Evolutionary conservation across 2,113 vertebrate genomes (phyloP).

Genomic region (Sterna hirundo): DNA sequence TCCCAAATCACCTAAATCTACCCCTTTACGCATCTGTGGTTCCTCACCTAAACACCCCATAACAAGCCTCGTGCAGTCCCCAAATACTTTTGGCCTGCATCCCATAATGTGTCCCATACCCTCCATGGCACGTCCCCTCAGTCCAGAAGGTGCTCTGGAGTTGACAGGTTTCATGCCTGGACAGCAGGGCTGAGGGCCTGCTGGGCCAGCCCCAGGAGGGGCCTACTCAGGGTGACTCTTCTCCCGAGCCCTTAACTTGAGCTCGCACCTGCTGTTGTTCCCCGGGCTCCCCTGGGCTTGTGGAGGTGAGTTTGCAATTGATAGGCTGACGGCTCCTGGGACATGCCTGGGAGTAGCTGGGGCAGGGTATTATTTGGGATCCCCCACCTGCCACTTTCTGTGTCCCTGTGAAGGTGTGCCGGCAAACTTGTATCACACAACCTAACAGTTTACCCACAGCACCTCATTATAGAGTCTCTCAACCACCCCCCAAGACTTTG

Average conservation of each 20-base stretch:
- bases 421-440: not conserved
- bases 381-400: not conserved
- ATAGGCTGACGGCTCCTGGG: not conserved
- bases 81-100: not conserved
- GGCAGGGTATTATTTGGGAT: not conserved
- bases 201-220: not conserved
- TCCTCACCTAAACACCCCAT: not conserved
- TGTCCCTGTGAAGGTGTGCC: not conserved
- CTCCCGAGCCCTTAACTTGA: not conserved
- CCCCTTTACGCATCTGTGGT: not conserved
- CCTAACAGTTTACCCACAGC: not conserved
- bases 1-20: not conserved
- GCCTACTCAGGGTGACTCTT: not conserved
- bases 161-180: not conserved
- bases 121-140: fast-evolving
- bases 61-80: not conserved
- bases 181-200: not conserved
- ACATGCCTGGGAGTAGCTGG: not conserved
- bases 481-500: not conserved
- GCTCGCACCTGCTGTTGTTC: not conserved
- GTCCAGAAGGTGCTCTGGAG: not conserved
- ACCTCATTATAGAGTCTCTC: not conserved
- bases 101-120: not conserved
- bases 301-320: not conserved
- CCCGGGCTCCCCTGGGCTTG: not conserved